Evolutionary conservation across 2,113 vertebrate species (phyloP).

Genomic region (Spizaetus ornatus): DNA sequence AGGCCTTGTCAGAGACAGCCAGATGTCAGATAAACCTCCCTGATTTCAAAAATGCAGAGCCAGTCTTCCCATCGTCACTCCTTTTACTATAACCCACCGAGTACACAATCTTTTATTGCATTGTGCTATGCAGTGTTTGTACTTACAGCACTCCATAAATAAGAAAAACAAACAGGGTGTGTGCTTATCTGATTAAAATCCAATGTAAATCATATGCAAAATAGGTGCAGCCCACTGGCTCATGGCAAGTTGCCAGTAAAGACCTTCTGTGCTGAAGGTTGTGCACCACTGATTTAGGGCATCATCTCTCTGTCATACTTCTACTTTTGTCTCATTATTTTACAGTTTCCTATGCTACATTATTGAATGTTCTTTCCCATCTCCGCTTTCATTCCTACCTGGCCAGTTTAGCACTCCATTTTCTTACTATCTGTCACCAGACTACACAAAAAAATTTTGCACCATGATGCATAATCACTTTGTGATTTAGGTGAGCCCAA

Average conservation of each 20-base stretch:
- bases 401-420: background rate
- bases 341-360: background rate
- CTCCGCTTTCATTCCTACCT: background rate
- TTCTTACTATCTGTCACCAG: background rate
- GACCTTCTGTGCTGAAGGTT: background rate
- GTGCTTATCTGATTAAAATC: constrained; percentile 1
- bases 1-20: background rate
- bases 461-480: background rate
- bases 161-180: background rate
- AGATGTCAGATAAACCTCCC: background rate
- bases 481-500: background rate
- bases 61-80: background rate
- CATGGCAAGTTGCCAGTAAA: background rate
- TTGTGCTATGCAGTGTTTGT: background rate
- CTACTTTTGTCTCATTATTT: background rate
- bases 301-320: background rate
- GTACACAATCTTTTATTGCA: background rate
- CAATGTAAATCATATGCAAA: background rate
- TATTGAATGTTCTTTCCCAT: background rate
- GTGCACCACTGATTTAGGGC: background rate
- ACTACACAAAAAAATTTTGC: background rate
- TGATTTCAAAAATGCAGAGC: background rate
- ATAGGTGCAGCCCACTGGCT: background rate
- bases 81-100: background rate
- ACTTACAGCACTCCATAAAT: background rate